These are phyloP conservation scores for Falco concolor DNA, from an alignment of 2,797 vertebrate species.

Conservation along the genomic window DNA sequence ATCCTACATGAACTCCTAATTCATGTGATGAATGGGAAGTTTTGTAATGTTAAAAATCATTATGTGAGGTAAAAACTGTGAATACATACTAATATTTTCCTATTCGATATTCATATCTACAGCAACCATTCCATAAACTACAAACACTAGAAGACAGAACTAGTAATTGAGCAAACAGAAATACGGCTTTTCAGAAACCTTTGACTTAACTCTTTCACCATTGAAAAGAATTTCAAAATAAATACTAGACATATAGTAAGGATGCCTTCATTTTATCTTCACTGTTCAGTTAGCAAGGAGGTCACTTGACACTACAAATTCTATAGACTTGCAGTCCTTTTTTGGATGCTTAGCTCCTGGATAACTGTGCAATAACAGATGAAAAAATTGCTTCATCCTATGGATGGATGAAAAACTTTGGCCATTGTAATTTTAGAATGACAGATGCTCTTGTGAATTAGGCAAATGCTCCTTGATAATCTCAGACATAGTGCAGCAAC, in stretches of 20 bases:
- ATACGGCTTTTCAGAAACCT: background rate
- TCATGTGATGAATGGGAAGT: slow-evolving; percentile 13
- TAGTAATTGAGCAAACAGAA: background rate
- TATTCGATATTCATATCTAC: background rate
- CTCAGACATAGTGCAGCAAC: background rate
- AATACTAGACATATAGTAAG: background rate
- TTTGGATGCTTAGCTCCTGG: background rate
- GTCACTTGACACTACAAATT: background rate
- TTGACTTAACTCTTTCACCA: background rate
- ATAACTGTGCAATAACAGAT: background rate
- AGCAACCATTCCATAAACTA: background rate
- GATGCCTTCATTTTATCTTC: background rate
- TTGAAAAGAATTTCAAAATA: background rate
- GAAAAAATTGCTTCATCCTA: background rate
- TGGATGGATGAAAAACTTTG: background rate
- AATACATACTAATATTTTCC: slow-evolving; percentile 1
- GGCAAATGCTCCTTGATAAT: background rate
- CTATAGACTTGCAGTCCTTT: background rate
- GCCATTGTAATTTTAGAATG: background rate
- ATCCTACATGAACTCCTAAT: slow-evolving; percentile 22
- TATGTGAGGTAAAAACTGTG: slow-evolving; percentile 31
- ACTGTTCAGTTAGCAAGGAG: background rate
- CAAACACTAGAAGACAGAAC: background rate
- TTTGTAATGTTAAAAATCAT: slow-evolving; percentile 27
- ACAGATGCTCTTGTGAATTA: background rate